A percentile compares a stretch with the other conserved stretches of the same genome.
phyloP scores from a whole-genome alignment of 2,888 invertebrate species.

The Neoscelio sp. region DNA sequence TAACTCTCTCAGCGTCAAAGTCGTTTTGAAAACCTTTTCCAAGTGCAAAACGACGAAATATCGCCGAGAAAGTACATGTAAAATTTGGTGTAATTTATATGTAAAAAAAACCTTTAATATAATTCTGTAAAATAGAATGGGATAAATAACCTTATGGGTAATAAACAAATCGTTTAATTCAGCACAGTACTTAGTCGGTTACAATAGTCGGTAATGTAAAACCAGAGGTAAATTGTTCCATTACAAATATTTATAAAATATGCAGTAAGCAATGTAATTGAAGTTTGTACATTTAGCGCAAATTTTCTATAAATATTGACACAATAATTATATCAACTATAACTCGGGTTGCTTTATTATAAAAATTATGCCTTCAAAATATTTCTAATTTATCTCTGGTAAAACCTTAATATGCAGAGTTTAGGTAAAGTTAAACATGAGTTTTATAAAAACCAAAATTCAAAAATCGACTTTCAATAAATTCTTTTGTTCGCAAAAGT shows the following conservation, averaged over 20 bases:
- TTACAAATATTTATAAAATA: not conserved
- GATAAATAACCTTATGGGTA: not conserved
- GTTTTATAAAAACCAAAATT: slow-evolving; percentile 12
- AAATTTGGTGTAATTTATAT: not conserved
- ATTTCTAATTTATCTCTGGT: slow-evolving; percentile 6
- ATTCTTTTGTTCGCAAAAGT: slow-evolving; percentile 22
- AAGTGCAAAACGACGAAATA: no score
- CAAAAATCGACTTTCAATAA: slow-evolving; percentile 25
- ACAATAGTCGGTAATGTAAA: slow-evolving; percentile 8
- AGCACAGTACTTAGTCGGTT: slow-evolving; percentile 7
- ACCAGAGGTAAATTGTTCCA: slow-evolving; percentile 8
- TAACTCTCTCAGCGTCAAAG: not conserved
- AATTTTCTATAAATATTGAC: slow-evolving; percentile 8
- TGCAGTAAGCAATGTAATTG: not conserved
- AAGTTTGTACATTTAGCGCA: not conserved
- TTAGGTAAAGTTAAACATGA: slow-evolving; percentile 55
- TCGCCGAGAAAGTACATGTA: not conserved
- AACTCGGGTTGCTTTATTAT: no score
- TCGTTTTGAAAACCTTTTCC: no score
- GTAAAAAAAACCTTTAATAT: not conserved
- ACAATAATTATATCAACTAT: slow-evolving; percentile 29
- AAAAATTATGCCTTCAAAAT: no score
- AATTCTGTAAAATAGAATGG: not conserved
- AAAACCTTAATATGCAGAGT: slow-evolving; percentile 19
- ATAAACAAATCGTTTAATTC: not conserved